These are phyloP conservation scores for Parthenolecanium corni DNA, from an alignment of 2,888 invertebrate genomes.

Conservation along the genomic window DNA sequence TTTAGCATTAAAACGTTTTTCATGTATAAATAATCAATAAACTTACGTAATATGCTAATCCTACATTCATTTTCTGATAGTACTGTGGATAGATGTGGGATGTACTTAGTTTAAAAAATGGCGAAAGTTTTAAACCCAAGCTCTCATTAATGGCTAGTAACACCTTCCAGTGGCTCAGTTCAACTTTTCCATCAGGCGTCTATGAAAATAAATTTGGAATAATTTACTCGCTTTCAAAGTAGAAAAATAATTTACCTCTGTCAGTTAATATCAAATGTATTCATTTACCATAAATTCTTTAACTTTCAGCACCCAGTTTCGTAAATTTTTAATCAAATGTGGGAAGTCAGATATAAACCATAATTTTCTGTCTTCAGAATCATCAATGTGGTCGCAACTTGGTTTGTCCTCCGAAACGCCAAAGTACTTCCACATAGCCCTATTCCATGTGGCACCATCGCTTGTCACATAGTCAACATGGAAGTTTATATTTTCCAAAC, in stretches of 20 bases:
- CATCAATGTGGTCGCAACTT: conserved; percentile 33
- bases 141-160: not conserved
- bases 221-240: too few relatives aligned
- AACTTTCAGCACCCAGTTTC: conserved; percentile 29
- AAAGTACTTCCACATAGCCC: conserved; percentile 34
- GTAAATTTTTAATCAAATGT: conserved; percentile 33
- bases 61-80: conserved; percentile 29
- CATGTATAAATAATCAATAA: not conserved
- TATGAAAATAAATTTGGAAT: too few relatives aligned
- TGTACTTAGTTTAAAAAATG: conserved; percentile 10
- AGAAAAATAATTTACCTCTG: too few relatives aligned
- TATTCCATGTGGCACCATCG: conserved; percentile 35
- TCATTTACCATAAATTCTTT: too few relatives aligned
- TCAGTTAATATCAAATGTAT: too few relatives aligned
- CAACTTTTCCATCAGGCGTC: conserved; percentile 17
- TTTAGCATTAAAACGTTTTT: not conserved
- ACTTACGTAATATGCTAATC: conserved; percentile 24
- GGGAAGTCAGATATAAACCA: conserved; percentile 35
- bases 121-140: not conserved
- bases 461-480: conserved; percentile 32
- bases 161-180: conserved; percentile 6
- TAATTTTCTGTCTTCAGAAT: conserved; percentile 30
- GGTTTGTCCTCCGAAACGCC: conserved; percentile 28
- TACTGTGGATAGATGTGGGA: conserved; percentile 19
- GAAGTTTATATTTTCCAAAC: conserved; percentile 32